phyloP scores from a whole-genome alignment of 1,140 invertebrate genomes.

The Microplitis demolitor region DNA sequence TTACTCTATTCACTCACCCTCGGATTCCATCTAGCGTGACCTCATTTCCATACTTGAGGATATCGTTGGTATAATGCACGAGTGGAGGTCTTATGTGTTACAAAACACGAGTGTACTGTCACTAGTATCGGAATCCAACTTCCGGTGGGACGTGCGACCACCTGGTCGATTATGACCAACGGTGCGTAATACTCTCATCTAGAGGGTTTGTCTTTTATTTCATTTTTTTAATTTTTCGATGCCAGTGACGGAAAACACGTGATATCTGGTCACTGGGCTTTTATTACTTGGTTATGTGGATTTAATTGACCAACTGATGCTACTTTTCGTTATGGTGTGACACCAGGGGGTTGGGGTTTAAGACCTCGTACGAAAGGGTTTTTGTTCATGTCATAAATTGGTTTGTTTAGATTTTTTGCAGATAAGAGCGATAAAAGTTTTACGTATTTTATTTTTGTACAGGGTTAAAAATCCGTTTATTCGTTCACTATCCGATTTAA shows the following conservation, averaged over 20 bases:
- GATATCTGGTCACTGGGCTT: background rate
- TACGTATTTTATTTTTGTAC: no score
- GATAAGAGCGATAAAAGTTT: no score
- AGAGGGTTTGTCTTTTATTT: constrained; percentile 3
- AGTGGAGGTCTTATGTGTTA: background rate
- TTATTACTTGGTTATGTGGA: background rate
- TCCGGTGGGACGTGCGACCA: constrained; percentile 42
- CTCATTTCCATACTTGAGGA: constrained; percentile 48
- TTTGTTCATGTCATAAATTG: background rate
- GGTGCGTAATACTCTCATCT: constrained; percentile 21
- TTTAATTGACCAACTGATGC: constrained; percentile 8
- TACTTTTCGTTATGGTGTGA: background rate
- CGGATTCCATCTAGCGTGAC: constrained; percentile 36
- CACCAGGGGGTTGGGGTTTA: background rate
- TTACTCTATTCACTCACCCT: constrained; percentile 12
- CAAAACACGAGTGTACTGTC: background rate
- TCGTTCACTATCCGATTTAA: no score
- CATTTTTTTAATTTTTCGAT: background rate
- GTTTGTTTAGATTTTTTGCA: no score
- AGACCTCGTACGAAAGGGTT: background rate
- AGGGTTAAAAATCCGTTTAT: no score
- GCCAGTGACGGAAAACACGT: background rate
- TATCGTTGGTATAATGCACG: background rate
- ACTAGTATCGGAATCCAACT: constrained; percentile 45
- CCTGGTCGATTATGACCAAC: constrained; percentile 40